Evolutionary conservation across 2,888 invertebrate species (phyloP).

Genomic region (Agriotes lineatus): DNA sequence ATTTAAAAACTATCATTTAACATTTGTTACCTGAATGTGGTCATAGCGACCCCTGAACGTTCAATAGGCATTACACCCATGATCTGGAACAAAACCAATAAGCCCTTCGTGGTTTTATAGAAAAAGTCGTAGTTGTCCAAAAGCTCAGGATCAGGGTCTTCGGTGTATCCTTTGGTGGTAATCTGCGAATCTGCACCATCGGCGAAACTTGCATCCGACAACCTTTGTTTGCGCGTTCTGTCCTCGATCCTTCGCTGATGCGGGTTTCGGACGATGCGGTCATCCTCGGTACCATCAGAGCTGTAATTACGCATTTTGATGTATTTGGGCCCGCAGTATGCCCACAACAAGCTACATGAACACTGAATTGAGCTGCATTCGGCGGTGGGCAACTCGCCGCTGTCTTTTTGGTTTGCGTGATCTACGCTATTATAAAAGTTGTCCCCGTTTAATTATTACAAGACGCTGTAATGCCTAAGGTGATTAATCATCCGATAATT

Average conservation of each 20-base stretch:
- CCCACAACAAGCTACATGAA: not conserved
- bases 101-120: constrained; percentile 77
- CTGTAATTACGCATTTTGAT: constrained; percentile 32
- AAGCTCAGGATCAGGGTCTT: constrained; percentile 66
- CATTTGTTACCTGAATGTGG: constrained; percentile 61
- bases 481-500: constrained; percentile 57
- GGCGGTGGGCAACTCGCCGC: constrained; percentile 5
- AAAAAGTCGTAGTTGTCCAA: constrained; percentile 78
- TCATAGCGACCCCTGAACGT: constrained; percentile 71
- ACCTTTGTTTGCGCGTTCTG: constrained; percentile 49
- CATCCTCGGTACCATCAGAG: constrained; percentile 15
- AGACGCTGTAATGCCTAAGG: constrained; percentile 52
- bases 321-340: not conserved
- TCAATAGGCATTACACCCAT: constrained; percentile 84
- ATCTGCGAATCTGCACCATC: not conserved
- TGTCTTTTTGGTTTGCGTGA: constrained; percentile 53
- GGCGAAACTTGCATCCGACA: constrained; percentile 42
- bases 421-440: constrained; percentile 54
- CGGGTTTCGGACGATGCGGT: constrained; percentile 50
- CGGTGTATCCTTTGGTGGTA: constrained; percentile 28
- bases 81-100: constrained; percentile 78
- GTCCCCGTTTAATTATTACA: constrained; percentile 59
- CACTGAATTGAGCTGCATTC: constrained; percentile 2
- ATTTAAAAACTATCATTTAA: too few relatives aligned
- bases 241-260: constrained; percentile 52